phyloP scores from a whole-genome alignment of 2,797 vertebrate genomes.

The Eurystomus glaucurus region DNA sequence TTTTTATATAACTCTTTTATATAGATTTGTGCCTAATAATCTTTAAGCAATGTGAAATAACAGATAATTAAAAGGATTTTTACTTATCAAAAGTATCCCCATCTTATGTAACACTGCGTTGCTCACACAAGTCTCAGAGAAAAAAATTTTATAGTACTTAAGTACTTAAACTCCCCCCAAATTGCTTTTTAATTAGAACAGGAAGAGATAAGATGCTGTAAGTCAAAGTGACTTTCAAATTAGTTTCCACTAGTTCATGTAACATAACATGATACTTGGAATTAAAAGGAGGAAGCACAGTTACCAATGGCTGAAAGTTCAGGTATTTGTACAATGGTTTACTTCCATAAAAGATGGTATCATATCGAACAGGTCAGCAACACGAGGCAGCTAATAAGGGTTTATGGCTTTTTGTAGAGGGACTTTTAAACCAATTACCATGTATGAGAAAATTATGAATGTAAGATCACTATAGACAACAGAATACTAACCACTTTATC shows the following conservation, averaged over 20 bases:
- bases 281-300: not conserved
- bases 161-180: slow-evolving; percentile 19
- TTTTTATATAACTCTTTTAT: slow-evolving; percentile 12
- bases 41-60: slow-evolving; percentile 22
- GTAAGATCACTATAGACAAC: not conserved
- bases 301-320: not conserved
- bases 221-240: slow-evolving; percentile 31
- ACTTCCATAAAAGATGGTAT: not conserved
- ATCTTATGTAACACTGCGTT: not conserved
- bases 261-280: not conserved
- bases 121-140: slow-evolving; percentile 10
- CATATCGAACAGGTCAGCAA: not conserved
- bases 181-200: not conserved
- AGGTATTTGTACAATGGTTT: not conserved
- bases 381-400: not conserved
- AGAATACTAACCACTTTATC: not conserved
- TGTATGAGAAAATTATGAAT: not conserved
- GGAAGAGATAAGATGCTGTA: not conserved
- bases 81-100: not conserved
- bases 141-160: slow-evolving; percentile 52
- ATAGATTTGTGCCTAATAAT: slow-evolving; percentile 35
- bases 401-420: not conserved
- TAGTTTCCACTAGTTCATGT: slow-evolving; percentile 15
- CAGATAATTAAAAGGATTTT: not conserved
- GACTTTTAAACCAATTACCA: not conserved